Evolutionary conservation across 2,888 invertebrate genomes (phyloP).

Genomic region (Chrysolina haemoptera): DNA sequence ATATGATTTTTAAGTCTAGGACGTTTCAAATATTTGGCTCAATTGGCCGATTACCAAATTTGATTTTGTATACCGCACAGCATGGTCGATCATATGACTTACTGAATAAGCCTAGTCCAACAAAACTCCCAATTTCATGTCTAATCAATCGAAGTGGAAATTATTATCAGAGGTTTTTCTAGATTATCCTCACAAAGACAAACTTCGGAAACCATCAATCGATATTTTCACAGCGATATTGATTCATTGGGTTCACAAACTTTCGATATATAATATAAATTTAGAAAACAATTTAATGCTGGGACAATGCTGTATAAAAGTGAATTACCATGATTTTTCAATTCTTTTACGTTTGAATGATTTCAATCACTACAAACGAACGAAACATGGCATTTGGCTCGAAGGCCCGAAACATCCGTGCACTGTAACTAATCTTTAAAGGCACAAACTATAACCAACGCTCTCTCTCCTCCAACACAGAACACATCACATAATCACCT

Average conservation of each 20-base stretch:
- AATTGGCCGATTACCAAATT: too few relatives aligned
- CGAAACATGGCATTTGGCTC: neutral
- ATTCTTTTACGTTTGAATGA: conserved; percentile 11
- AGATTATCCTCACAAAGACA: too few relatives aligned
- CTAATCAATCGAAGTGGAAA: too few relatives aligned
- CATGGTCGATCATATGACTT: too few relatives aligned
- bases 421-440: conserved; percentile 22
- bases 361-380: conserved; percentile 15
- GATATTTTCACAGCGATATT: neutral
- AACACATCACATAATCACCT: conserved; percentile 52
- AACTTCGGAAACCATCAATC: neutral
- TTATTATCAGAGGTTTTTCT: too few relatives aligned
- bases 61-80: too few relatives aligned
- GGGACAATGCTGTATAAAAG: conserved; percentile 6
- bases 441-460: conserved; percentile 23
- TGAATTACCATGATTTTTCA: conserved; percentile 10
- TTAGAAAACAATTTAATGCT: neutral
- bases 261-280: neutral
- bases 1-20: too few relatives aligned
- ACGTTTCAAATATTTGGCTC: too few relatives aligned
- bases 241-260: neutral
- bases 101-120: too few relatives aligned
- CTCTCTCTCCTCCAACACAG: conserved; percentile 28
- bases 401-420: conserved; percentile 3
- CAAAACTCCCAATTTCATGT: too few relatives aligned